These are phyloP conservation scores for Arbacia lixula DNA, from an alignment of 53 echinoderm and acorn worm genomes.

Conservation along the genomic window DNA sequence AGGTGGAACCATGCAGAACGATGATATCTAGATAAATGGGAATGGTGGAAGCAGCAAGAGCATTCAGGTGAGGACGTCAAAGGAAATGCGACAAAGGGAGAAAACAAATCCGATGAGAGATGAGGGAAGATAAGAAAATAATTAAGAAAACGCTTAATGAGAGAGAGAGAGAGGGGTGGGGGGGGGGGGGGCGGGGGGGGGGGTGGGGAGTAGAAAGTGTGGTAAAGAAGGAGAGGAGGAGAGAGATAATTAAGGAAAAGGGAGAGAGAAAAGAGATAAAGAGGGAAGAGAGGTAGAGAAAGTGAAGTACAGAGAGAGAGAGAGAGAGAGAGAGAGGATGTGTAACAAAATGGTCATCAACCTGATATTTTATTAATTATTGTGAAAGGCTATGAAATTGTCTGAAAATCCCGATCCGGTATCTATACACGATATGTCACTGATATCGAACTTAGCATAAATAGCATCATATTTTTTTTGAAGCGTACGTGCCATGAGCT, in stretches of 20 bases:
- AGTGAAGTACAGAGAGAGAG: neutral
- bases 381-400: too few species aligned
- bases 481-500: too few species aligned
- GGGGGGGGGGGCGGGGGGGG: neutral
- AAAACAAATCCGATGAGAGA: neutral
- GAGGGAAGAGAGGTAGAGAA: neutral
- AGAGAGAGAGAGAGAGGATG: neutral
- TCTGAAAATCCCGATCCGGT: too few species aligned
- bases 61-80: neutral
- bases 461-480: too few species aligned
- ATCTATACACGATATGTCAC: too few species aligned
- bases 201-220: neutral
- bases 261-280: neutral
- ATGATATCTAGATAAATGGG: too few species aligned
- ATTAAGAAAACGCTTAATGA: too few species aligned
- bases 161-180: neutral
- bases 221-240: neutral
- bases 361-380: too few species aligned
- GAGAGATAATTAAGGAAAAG: neutral
- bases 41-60: too few species aligned
- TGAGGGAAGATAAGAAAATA: neutral
- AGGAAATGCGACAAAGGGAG: neutral
- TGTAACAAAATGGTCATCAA: neutral
- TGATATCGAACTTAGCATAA: too few species aligned
- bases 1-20: too few species aligned